phyloP scores from a whole-genome alignment of 2,113 vertebrate genomes.

The Thymallus thymallus region DNA sequence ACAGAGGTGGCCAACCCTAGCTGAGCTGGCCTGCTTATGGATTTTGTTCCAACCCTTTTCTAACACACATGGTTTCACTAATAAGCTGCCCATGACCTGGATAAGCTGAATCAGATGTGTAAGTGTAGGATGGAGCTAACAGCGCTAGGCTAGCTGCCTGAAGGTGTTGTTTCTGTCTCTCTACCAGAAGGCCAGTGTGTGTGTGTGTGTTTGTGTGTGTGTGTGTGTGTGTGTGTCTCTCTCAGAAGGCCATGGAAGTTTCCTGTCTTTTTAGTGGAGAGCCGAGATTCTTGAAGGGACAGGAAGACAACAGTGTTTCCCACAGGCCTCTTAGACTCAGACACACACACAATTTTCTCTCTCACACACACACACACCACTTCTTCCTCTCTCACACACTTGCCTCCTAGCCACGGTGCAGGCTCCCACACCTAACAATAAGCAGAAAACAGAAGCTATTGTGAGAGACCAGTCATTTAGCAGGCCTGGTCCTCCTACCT shows the following conservation, averaged over 20 bases:
- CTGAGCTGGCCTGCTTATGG: neutral
- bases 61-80: too few relatives aligned
- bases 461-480: conserved; percentile 53
- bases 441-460: conserved; percentile 29
- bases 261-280: conserved; percentile 97
- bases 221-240: conserved; percentile 80
- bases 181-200: conserved; percentile 79
- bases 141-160: conserved; percentile 17
- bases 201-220: too few relatives aligned
- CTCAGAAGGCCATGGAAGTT: conserved; percentile 86
- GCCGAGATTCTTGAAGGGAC: conserved; percentile 96
- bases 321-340: conserved; percentile 67
- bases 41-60: neutral
- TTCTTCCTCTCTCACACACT: conserved; percentile 1
- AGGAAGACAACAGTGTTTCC: conserved; percentile 96
- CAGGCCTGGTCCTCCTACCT: neutral
- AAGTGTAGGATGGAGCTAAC: too few relatives aligned
- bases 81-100: too few relatives aligned
- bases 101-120: too few relatives aligned
- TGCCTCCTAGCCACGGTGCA: neutral
- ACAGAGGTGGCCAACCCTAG: neutral
- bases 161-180: conserved; percentile 77
- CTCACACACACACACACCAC: neutral
- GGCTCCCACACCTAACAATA: conserved; percentile 23
- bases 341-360: conserved; percentile 13